Base-by-base conservation (phyloP, 2,797 vertebrate species). In the Hippocampus kuda region DNA sequence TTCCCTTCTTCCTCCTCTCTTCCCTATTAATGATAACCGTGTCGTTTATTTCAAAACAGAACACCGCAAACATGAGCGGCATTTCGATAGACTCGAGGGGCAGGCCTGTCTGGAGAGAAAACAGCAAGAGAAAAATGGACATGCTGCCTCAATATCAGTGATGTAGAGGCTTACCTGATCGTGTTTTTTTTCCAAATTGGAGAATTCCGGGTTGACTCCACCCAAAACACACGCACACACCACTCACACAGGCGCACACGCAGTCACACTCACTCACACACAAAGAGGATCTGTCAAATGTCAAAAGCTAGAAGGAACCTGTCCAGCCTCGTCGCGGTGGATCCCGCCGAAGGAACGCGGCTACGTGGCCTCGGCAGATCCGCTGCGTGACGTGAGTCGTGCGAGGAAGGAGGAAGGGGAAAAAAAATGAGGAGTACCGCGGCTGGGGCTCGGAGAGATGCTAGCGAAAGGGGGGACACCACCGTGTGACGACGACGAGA, bases 201-300 rank as follows among this genome's bases (percentile, higher is more conserved):
- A 86, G 79, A 78, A 88, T 88, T 84, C 86, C 82, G 83, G 83
- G 66, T 83, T 86, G 88, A 90, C 90, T 91, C 88, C 90, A 90
- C 89, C 88, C 90, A 87, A 86, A 80, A 81, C 80, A 79, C 84
- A 80, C 75, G 70, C 74, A 51, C 66, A 57, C 69, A 27, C 77
- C 75, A 70, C 74, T 42, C 66, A 57, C 74, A 51, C 66, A 57
- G 67, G 22, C 77, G 22, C 77, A 49, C 48, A 46, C 65, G 3
- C 69, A 38, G 68, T 3, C 75, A 1, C 83, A 5, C 72, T 2
- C 46, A 0, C 70, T 5, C 65, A 13, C 71, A 26, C 46, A 9
- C 74, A n/a, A 70, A 72, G 69, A 72, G 72, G 82, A 83, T 86
- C 84, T 84, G 86, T 86, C 83, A 85, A 80, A 87, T 84, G 80